A percentile compares a stretch with the other conserved stretches of the same genome.
These are phyloP conservation scores for cat (Felis catus) DNA, from an alignment of 2,113 vertebrate genomes.

Conservation along the genomic window DNA sequence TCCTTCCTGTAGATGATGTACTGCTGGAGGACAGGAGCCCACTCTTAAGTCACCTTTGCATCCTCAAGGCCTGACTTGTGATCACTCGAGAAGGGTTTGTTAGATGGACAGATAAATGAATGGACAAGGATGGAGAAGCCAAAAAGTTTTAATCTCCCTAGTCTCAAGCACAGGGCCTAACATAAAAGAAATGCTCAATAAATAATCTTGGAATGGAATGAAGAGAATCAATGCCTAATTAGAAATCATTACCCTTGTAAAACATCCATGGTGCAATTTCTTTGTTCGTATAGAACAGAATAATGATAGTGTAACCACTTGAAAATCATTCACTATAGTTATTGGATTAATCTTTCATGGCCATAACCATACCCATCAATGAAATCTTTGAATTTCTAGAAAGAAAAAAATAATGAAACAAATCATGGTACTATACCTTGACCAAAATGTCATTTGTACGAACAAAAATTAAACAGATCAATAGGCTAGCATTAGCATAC, in stretches of 20 bases:
- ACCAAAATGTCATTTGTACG: not conserved
- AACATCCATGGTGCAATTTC: not conserved
- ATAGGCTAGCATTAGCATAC: not conserved
- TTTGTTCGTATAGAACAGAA: slow-evolving; percentile 41
- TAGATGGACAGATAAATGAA: not conserved
- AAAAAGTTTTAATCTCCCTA: not conserved
- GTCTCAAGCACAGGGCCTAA: not conserved
- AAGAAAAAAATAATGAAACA: slow-evolving; percentile 39
- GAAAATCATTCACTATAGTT: slow-evolving; percentile 19
- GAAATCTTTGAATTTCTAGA: slow-evolving; percentile 46
- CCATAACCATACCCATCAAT: not conserved
- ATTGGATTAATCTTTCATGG: not conserved
- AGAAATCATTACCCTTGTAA: not conserved
- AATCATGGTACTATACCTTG: not conserved
- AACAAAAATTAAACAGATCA: slow-evolving; percentile 3
- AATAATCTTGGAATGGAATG: not conserved
- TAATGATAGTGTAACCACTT: not conserved
- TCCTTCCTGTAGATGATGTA: not conserved
- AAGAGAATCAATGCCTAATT: not conserved
- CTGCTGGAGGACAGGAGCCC: not conserved
- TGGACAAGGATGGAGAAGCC: not conserved
- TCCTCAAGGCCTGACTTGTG: not conserved
- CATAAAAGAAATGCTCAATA: not conserved
- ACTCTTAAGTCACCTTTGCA: not conserved
- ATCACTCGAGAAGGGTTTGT: not conserved